A percentile compares a stretch with the other conserved stretches of the same genome.
Conservation (phyloP, 2,888 invertebrate species). For the Nemapogon koenigi region DNA sequence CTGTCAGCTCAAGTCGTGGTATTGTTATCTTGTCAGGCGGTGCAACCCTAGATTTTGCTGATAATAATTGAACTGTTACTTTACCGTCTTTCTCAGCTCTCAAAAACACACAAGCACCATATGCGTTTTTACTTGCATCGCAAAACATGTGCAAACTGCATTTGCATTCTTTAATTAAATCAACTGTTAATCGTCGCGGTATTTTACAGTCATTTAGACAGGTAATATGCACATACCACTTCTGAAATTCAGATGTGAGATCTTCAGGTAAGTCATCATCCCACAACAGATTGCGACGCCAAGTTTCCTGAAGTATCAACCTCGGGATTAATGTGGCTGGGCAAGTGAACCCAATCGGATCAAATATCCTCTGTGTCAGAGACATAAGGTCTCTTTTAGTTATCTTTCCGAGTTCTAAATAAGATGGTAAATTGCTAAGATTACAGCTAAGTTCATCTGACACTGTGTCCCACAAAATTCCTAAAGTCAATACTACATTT, state of each 20-base stretch:
- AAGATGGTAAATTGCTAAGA: background rate
- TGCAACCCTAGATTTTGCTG: conserved; percentile 5
- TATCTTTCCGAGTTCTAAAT: background rate
- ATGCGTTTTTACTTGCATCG: conserved; percentile 5
- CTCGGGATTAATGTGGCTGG: conserved; percentile 9
- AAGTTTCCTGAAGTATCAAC: conserved; percentile 6
- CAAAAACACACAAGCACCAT: conserved; percentile 8
- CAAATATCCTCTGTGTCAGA: conserved; percentile 7
- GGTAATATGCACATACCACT: background rate
- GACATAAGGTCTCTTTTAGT: conserved; percentile 9
- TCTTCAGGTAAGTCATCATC: conserved; percentile 4
- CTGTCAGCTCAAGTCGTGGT: conserved; percentile 9
- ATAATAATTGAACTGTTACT: conserved; percentile 5
- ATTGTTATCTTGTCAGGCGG: conserved; percentile 7
- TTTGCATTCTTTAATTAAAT: conserved; percentile 2
- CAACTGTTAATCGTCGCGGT: background rate
- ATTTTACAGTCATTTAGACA: background rate
- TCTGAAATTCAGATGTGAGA: background rate
- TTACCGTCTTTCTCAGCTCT: background rate
- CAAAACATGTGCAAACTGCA: conserved; percentile 1
- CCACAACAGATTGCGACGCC: background rate
- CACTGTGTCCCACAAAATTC: conserved; percentile 1
- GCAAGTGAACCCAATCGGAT: conserved; percentile 9
- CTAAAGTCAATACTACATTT: background rate
- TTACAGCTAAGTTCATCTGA: background rate